A percentile compares a stretch with the other conserved stretches of the same genome.
Conservation (phyloP, 2,797 vertebrate species). For the Enteromius trimaculatus region DNA sequence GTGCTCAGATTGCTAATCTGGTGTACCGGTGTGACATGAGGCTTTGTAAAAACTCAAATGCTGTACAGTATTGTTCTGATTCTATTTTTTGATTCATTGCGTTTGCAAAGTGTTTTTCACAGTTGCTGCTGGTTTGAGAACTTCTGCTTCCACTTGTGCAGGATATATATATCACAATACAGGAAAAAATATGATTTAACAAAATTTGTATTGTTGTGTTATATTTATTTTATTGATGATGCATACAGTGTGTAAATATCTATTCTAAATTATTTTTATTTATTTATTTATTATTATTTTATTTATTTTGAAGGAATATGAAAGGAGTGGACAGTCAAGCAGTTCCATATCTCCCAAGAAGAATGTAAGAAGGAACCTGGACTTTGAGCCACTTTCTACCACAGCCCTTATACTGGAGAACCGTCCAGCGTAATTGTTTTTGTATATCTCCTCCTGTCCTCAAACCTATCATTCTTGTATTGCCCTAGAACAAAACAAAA, state of each 20-base stretch:
- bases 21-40: background rate
- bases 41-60: background rate
- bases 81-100: background rate
- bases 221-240: too few relatives aligned
- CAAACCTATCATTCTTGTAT: background rate
- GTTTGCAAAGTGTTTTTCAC: background rate
- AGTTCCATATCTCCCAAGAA: constrained; percentile 88
- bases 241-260: too few relatives aligned
- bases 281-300: too few relatives aligned
- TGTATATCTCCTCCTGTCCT: background rate
- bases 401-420: constrained; percentile 95
- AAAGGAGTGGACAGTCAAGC: constrained; percentile 86
- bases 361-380: constrained; percentile 91
- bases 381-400: constrained; percentile 94
- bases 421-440: constrained; percentile 85
- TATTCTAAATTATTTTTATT: too few relatives aligned
- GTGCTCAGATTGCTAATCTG: background rate
- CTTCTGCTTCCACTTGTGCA: background rate
- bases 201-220: background rate
- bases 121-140: constrained; percentile 9
- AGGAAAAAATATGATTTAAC: background rate
- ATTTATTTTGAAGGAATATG: constrained; percentile 85
- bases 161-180: background rate
- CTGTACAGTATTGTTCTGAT: constrained; percentile 1
- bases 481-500: background rate